phyloP scores from a whole-genome alignment of 1,140 invertebrate genomes.

The Zaprionus camerounensis region DNA sequence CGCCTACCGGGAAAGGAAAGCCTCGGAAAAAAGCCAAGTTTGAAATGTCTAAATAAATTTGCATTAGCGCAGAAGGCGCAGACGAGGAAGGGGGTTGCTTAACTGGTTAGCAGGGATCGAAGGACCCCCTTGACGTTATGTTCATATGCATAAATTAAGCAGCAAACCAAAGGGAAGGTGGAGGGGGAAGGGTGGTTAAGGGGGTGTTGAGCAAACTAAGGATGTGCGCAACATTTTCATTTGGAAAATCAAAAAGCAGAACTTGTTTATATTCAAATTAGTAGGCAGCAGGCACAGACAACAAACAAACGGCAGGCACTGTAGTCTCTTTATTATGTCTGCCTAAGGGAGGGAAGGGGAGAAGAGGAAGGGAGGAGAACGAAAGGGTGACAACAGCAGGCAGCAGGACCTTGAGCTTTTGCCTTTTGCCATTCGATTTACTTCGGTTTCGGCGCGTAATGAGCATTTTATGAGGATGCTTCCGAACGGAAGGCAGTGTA shows the following conservation, averaged over 20 bases:
- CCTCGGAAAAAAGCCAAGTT: conserved; percentile 27
- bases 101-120: conserved; percentile 8
- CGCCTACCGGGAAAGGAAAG: conserved; percentile 51
- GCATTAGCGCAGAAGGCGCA: conserved; percentile 53
- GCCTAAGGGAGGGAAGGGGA: conserved; percentile 42
- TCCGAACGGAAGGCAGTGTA: neutral
- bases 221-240: conserved; percentile 70
- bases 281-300: conserved; percentile 65
- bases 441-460: conserved; percentile 57
- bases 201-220: conserved; percentile 36
- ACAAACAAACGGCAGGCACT: conserved; percentile 7
- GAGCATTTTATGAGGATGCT: conserved; percentile 75
- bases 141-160: conserved; percentile 68
- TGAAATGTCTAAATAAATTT: conserved; percentile 74
- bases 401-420: conserved; percentile 56
- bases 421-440: conserved; percentile 70
- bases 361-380: conserved; percentile 15
- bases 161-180: neutral
- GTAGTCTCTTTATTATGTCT: conserved; percentile 35
- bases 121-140: conserved; percentile 27
- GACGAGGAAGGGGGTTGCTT: conserved; percentile 12
- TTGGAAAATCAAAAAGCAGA: conserved; percentile 61
- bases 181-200: neutral
- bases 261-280: conserved; percentile 81
- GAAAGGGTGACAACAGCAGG: conserved; percentile 61